A percentile compares a stretch with the other conserved stretches of the same genome.
These are phyloP conservation scores for Carterocephalus palaemon DNA, from an alignment of 2,888 invertebrate species.

Conservation along the genomic window DNA sequence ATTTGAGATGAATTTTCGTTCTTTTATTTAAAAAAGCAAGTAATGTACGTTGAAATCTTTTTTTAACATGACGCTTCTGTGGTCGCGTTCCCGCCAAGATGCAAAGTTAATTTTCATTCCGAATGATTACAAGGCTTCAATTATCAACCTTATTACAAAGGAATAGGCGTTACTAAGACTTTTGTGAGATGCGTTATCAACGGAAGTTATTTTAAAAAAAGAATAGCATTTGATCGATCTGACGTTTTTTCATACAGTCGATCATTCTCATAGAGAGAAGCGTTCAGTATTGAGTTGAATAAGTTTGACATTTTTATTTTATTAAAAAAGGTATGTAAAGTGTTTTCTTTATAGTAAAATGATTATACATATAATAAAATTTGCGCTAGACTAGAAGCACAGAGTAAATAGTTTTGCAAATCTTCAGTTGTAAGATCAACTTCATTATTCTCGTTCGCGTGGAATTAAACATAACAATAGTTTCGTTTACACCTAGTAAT, in stretches of 20 bases:
- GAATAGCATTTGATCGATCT: slow-evolving; percentile 19
- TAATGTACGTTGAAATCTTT: slow-evolving; percentile 19
- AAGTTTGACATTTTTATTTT: slow-evolving; percentile 10
- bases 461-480: too few relatives aligned
- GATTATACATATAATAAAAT: too few relatives aligned
- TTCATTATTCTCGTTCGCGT: too few relatives aligned
- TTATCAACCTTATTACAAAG: slow-evolving; percentile 16
- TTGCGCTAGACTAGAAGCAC: too few relatives aligned
- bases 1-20: too few relatives aligned
- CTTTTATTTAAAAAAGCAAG: slow-evolving; percentile 14
- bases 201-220: slow-evolving; percentile 26
- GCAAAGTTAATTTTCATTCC: not conserved
- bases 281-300: too few relatives aligned
- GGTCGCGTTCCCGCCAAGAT: slow-evolving; percentile 17
- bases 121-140: not conserved
- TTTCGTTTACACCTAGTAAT: too few relatives aligned
- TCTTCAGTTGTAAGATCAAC: too few relatives aligned
- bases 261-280: slow-evolving; percentile 8
- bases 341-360: too few relatives aligned
- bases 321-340: too few relatives aligned
- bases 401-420: too few relatives aligned
- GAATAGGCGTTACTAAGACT: slow-evolving; percentile 1
- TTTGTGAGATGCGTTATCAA: not conserved
- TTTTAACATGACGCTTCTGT: slow-evolving; percentile 9
- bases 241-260: slow-evolving; percentile 14